These are phyloP conservation scores for Watsonalla cultraria DNA, from an alignment of 2,888 invertebrate genomes.

Conservation along the genomic window DNA sequence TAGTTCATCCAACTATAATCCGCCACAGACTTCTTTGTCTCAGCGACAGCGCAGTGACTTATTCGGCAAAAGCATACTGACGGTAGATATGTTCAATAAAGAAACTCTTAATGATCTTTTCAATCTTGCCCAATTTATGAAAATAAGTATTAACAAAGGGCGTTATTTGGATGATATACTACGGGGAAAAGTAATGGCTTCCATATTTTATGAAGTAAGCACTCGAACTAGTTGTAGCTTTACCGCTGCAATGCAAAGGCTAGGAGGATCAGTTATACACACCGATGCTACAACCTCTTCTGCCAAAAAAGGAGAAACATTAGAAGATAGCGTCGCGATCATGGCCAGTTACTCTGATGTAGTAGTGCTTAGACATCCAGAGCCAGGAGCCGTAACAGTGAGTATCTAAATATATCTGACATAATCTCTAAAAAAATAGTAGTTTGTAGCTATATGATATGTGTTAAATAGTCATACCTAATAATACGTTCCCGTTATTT, in stretches of 20 bases:
- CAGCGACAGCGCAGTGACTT: conserved; percentile 69
- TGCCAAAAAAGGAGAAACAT: conserved; percentile 96
- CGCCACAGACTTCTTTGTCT: conserved; percentile 53
- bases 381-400: conserved; percentile 93
- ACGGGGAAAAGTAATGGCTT: conserved; percentile 95
- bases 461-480: too few species aligned
- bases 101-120: conserved; percentile 95
- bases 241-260: conserved; percentile 96
- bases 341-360: conserved; percentile 97
- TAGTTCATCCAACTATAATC: conserved; percentile 73
- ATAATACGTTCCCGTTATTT: too few species aligned
- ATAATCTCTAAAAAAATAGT: neutral
- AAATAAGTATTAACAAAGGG: conserved; percentile 90
- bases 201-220: conserved; percentile 98
- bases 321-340: conserved; percentile 91
- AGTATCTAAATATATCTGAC: conserved; percentile 42
- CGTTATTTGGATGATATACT: conserved; percentile 90
- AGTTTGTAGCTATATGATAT: too few species aligned
- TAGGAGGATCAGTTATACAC: conserved; percentile 95
- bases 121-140: conserved; percentile 93
- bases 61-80: conserved; percentile 88
- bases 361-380: conserved; percentile 95
- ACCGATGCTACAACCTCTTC: conserved; percentile 95
- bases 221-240: conserved; percentile 98
- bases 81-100: conserved; percentile 91